Base-by-base conservation (phyloP, 2,113 vertebrate genomes). In the Micronisus gabar region DNA sequence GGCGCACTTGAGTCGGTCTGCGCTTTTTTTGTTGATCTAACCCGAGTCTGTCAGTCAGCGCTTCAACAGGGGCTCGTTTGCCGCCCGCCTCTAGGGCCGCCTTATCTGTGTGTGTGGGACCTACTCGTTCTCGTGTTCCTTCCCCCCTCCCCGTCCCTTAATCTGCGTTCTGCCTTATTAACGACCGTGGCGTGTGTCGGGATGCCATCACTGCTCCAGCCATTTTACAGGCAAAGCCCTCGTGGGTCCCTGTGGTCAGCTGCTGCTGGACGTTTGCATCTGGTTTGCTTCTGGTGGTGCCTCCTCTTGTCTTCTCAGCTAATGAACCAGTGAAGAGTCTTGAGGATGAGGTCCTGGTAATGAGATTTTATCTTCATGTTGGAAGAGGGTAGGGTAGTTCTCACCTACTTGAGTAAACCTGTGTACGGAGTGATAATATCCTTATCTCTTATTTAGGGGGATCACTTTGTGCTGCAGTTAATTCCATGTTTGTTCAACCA, bases 121-220 rank as follows among this genome's bases (percentile, higher is more conserved):
- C 4, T 15, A 26, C 25, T 48, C 4, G 7, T 34, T 34, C 10
- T 25, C 4, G 16, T 55, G 27, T 7, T 52, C 50, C 22, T 11
- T 6, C 5, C 5, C 21, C 8, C 7, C 8, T 3, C 16, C 29
- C 2, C 6, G 21, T 36, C 12, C 2, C 25, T 30, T 30, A 6
- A 5, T 3, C 12, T 26, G 13, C 6, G 0, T 20, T 45, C 1
- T 45, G 9, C n/a, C 6, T 10, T 22, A 1, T 6, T 43, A 26
- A 11, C 0, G 4, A 7, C 0, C 6, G 0, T 2, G 15, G 15
- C 2, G 0, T 3, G 0, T 1, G 3, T 21, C 8, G 4, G 1
- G 22, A 0, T 10, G 36, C 32, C 9, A 0, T 23, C 3, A 1
- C 21, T 6, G 0, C 27, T n/a, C 29, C 8, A 4, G 41, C 32